Evolutionary conservation across 2,888 invertebrate genomes (phyloP).

Genomic region (Tanytarsus gracilentus): DNA sequence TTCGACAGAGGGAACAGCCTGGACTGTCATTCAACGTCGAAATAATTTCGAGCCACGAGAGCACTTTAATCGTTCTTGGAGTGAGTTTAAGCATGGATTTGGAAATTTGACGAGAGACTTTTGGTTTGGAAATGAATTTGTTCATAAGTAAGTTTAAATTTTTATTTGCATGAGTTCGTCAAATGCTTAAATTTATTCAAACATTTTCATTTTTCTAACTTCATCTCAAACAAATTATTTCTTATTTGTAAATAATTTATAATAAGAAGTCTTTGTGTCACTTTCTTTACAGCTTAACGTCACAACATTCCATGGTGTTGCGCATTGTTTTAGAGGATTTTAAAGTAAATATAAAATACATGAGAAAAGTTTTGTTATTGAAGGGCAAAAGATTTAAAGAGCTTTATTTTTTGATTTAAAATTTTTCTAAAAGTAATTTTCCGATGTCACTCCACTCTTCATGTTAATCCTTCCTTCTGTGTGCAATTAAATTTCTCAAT

Average conservation of each 20-base stretch:
- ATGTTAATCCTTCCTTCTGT: too few species aligned
- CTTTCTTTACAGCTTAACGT: constrained; percentile 38
- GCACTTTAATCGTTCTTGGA: constrained; percentile 50
- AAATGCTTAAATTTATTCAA: not conserved
- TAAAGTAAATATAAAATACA: constrained; percentile 33
- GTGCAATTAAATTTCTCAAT: not conserved
- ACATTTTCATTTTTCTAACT: not conserved
- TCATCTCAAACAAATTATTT: not conserved
- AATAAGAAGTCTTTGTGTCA: not conserved
- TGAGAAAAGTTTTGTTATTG: too few species aligned
- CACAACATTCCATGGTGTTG: constrained; percentile 41
- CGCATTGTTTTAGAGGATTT: constrained; percentile 48
- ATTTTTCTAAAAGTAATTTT: too few species aligned
- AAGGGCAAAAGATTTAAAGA: too few species aligned
- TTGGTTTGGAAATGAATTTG: constrained; percentile 52
- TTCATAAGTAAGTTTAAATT: constrained; percentile 37
- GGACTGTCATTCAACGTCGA: constrained; percentile 49
- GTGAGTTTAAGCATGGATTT: constrained; percentile 50
- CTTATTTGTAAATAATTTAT: too few species aligned
- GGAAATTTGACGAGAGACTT: constrained; percentile 48
- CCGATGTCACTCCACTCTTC: too few species aligned
- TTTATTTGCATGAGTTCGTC: constrained; percentile 5
- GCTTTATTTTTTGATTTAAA: too few species aligned
- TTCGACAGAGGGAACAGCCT: constrained; percentile 45
- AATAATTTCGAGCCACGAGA: constrained; percentile 41